These are phyloP conservation scores for Drosophila mojavensis DNA, from an alignment of 1,140 invertebrate species.

Conservation along the genomic window DNA sequence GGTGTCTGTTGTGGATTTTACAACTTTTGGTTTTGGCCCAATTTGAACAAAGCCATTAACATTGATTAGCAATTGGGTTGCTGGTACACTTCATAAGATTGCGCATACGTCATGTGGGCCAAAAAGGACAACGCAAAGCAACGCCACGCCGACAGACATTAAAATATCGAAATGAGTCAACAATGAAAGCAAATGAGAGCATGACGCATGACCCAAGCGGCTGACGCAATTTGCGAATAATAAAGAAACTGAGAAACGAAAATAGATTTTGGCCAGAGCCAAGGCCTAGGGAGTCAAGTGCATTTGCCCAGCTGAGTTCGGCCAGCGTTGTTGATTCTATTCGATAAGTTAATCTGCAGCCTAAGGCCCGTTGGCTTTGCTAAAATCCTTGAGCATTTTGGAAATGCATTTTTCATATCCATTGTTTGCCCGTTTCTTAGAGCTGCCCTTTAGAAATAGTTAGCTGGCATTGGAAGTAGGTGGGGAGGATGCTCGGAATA, in stretches of 20 bases:
- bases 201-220: slow-evolving; percentile 55
- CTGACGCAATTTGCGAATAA: slow-evolving; percentile 47
- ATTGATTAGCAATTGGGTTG: slow-evolving; percentile 71
- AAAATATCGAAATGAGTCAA: slow-evolving; percentile 59
- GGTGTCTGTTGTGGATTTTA: not conserved
- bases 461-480: no score
- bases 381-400: no score
- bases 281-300: no score
- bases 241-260: not conserved
- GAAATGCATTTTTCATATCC: no score
- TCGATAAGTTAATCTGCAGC: no score
- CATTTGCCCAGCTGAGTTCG: no score
- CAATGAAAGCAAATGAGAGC: slow-evolving; percentile 23
- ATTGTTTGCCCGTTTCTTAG: no score
- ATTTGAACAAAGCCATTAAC: slow-evolving; percentile 52
- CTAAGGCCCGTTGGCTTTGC: no score
- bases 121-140: slow-evolving; percentile 2
- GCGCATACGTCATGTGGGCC: slow-evolving; percentile 67
- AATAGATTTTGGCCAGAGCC: not conserved
- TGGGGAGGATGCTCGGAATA: no score
- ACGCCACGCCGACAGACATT: slow-evolving; percentile 3
- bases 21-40: slow-evolving; percentile 1
- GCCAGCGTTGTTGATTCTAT: no score
- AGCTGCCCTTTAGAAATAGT: no score
- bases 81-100: slow-evolving; percentile 56